phyloP scores from a whole-genome alignment of 2,113 vertebrate species.

The Zingel zingel region DNA sequence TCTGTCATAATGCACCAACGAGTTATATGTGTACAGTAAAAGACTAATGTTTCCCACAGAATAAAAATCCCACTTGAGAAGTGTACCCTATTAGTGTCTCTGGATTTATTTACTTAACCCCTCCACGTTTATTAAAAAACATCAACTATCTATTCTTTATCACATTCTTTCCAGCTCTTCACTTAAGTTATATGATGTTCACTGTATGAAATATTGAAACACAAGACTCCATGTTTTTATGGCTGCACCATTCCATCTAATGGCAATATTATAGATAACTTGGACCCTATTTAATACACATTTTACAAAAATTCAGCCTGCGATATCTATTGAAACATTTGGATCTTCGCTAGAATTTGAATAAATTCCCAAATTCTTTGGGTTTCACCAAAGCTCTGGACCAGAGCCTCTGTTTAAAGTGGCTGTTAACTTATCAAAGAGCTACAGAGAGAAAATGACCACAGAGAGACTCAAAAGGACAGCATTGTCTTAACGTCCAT shows the following conservation, averaged over 20 bases:
- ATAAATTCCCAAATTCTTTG: background rate
- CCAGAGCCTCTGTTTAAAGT: no score
- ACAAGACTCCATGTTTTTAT: background rate
- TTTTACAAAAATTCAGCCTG: background rate
- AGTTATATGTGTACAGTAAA: constrained; percentile 60
- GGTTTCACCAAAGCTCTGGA: background rate
- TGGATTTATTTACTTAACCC: constrained; percentile 4
- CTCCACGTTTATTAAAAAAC: no score
- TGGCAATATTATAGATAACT: background rate
- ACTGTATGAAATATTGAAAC: background rate
- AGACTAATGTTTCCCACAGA: constrained; percentile 69
- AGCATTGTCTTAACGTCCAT: background rate
- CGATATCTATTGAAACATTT: background rate
- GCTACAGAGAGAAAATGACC: no score
- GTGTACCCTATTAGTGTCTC: constrained; percentile 21
- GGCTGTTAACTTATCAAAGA: no score
- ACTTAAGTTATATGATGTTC: background rate
- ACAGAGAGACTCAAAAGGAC: no score
- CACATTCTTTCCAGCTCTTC: background rate
- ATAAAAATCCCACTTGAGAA: constrained; percentile 69
- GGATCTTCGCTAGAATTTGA: background rate
- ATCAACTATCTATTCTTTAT: background rate
- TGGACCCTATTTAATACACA: background rate
- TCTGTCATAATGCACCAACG: constrained; percentile 66
- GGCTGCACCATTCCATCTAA: background rate